Evolutionary conservation across 2,888 invertebrate genomes (phyloP), one percentile per base, ranked within the genome.

Genomic region (Byasa hedistus): DNA sequence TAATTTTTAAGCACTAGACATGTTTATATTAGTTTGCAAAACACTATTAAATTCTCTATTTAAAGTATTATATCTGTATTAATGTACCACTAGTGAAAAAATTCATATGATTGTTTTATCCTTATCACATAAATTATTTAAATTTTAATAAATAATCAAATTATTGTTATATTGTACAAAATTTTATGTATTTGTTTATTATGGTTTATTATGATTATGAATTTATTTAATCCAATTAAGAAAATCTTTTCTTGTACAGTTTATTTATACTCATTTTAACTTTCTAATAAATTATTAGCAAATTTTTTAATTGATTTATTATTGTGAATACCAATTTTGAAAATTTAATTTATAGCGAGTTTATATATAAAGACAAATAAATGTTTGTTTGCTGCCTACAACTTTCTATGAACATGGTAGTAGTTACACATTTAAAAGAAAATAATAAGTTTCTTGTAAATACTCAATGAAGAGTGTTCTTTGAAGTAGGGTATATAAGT

Each of bases 211-310:
- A 54, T 57, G 48, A 56, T 63, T 62, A 60, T 67, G 22, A 51
- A 63, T 63, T 60, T 54, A 32, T 60, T 67, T 60, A 67, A n/a
- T 17, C 17, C 57, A 60, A 64, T 22, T 51, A 60, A 64, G 63
- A 59, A 67, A 67, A 67, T 67, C 23, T 56, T 66, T 64, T 63
- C 63, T 60, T 60, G 23, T 66, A 61, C 27, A 63, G 36, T 36
- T 64, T 61, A 61, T 66, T 61, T 66, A 61, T 52, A 61, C 52
- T 62, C 36, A 61, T 52, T 61, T 61, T 61, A 65, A 61, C 48
- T 27, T 61, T 22, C 48, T 44, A 61, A 61, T 66, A 66, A 61
- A 66, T 57, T 66, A 66, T 61, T 23, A 61, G 57, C 15, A 17
- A 61, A 19, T 3, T 48, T 19, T n/a, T n/a, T 48, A 19, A 1